Base-by-base conservation (phyloP, 53 echinoderm and acorn worm species). In the Echinometra lucunter region DNA sequence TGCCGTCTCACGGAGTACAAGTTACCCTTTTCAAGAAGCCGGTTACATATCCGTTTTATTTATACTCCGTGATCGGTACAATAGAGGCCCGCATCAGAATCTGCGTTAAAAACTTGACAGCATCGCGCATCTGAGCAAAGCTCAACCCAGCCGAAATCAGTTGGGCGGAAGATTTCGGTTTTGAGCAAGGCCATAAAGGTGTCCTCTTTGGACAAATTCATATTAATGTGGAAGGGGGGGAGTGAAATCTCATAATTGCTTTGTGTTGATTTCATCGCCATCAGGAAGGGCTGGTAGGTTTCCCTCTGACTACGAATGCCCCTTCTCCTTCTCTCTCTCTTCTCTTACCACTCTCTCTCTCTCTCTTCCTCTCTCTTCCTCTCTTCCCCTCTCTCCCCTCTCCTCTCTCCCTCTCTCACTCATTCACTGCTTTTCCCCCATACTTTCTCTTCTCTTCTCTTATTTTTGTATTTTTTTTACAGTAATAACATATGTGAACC, bases 11-110 rank as follows among this genome's bases (percentile, higher is more conserved):
- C 16, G 88, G 88, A 49, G 88, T 55, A 49, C 88, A 55, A n/a
- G 88, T 56, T 27, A 32, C 55, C 53, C 49, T 88, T 55, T 88
- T 90, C 66, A 90, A 57, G 58, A 90, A 45, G 58, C 90, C 90
- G 90, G 90, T 90, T 90, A 90, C 90, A 90, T 90, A 90, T 90
- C 90, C 90, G 90, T 90, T 90, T 15, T 90, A 90, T 90, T 90
- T 90, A 90, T 63, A 90, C 63, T 90, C 63, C 90, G 90, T 90
- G 90, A 32, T 63, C 57, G 34, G 19, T 58, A 57, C 90, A 90
- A 90, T 58, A 66, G 90, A 90, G 58, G 40, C 63, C 90, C 37
- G 90, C 23, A 90, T 90, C 90, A 90, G 63, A 60, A 38, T 57
- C 35, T 17, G 37, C 63, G 37, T 28, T 37, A 45, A 42, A 88